These are phyloP conservation scores for Chymomyza procnemis DNA, from an alignment of 2,888 invertebrate species.

Conservation along the genomic window DNA sequence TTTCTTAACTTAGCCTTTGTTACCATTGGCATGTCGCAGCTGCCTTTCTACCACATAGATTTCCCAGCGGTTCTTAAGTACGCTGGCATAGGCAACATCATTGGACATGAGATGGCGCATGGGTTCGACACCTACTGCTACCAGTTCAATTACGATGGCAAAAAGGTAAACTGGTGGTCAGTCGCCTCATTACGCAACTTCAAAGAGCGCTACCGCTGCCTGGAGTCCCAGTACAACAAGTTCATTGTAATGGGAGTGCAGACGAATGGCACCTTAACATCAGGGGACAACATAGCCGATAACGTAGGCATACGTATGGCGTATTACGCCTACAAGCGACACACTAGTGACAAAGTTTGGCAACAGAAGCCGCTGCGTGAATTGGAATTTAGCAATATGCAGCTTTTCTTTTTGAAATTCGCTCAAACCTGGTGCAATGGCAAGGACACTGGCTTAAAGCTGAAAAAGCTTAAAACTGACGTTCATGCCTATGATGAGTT, in stretches of 20 bases:
- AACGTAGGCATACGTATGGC: conserved; percentile 94
- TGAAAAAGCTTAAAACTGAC: conserved; percentile 89
- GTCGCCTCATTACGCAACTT: conserved; percentile 68
- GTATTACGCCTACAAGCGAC: conserved; percentile 88
- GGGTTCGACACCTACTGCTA: conserved; percentile 74
- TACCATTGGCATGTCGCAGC: conserved; percentile 70
- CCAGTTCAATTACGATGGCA: conserved; percentile 72
- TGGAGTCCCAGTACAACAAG: conserved; percentile 75
- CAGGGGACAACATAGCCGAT: conserved; percentile 92
- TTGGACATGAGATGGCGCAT: conserved; percentile 75
- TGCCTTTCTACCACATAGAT: conserved; percentile 68
- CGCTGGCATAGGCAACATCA: conserved; percentile 71
- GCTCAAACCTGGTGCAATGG: conserved; percentile 84
- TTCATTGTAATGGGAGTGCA: conserved; percentile 63
- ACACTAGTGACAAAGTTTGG: conserved; percentile 76
- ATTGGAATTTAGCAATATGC: conserved; percentile 90
- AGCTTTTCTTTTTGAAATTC: conserved; percentile 95
- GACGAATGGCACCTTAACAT: conserved; percentile 74
- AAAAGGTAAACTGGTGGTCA: conserved; percentile 72
- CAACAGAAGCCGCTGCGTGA: conserved; percentile 86
- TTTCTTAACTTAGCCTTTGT: conserved; percentile 72
- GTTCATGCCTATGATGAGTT: conserved; percentile 93
- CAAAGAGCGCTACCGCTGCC: conserved; percentile 71
- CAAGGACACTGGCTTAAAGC: conserved; percentile 53
- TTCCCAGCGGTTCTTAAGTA: conserved; percentile 70